Conservation (phyloP, 2,888 invertebrate genomes). For the Rhaphigaster nebulosa region DNA sequence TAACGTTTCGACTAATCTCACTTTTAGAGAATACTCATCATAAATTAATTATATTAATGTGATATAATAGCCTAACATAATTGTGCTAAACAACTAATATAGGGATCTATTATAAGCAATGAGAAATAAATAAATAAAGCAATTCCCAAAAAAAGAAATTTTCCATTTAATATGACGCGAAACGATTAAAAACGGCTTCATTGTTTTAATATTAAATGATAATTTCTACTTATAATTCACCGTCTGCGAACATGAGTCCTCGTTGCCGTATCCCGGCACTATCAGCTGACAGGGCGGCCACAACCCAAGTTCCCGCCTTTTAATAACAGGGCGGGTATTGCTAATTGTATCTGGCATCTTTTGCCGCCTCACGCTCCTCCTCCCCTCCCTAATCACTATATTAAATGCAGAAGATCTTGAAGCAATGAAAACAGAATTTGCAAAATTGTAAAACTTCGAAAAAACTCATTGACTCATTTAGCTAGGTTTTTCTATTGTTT, state of each 20-base stretch:
- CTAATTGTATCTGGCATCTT: slow-evolving; percentile 21
- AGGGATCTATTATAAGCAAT: too few species aligned
- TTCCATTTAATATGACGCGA: too few species aligned
- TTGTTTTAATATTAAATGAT: background rate
- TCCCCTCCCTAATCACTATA: background rate
- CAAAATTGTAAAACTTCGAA: background rate
- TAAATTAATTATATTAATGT: too few species aligned
- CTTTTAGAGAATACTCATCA: too few species aligned
- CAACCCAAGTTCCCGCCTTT: background rate
- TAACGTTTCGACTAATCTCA: too few species aligned
- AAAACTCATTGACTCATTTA: background rate
- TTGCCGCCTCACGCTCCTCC: background rate
- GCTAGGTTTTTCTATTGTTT: background rate
- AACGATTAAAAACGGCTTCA: background rate
- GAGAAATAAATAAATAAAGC: too few species aligned
- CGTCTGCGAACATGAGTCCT: background rate
- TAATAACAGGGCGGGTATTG: slow-evolving; percentile 16
- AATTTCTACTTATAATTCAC: background rate
- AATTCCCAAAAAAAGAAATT: too few species aligned
- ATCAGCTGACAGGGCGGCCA: background rate
- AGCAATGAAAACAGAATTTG: slow-evolving; percentile 13
- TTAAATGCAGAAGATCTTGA: background rate
- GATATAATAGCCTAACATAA: too few species aligned
- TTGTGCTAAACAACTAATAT: too few species aligned
- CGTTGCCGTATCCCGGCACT: background rate